phyloP scores from a whole-genome alignment of 2,113 vertebrate species.

The Boulengeromyrus knoepffleri region DNA sequence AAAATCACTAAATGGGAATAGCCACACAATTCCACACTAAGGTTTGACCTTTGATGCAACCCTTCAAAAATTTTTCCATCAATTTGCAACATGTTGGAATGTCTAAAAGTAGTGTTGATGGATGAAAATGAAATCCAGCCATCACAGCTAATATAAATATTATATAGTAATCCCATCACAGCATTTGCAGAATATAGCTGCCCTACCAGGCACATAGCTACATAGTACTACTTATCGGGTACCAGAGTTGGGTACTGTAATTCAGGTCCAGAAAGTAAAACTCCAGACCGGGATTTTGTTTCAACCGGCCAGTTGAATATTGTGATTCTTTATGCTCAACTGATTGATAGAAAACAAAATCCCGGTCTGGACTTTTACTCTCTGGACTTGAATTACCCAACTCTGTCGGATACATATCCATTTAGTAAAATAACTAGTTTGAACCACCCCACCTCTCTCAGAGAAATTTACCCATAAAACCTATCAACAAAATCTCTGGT shows the following conservation, averaged over 20 bases:
- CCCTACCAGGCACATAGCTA: not conserved
- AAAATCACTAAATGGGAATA: not conserved
- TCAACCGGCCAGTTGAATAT: too few species aligned
- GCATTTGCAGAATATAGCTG: not conserved
- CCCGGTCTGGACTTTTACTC: too few species aligned
- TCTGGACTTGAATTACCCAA: too few species aligned
- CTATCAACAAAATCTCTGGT: not conserved
- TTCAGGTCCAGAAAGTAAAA: too few species aligned
- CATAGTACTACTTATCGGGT: not conserved
- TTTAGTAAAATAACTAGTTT: not conserved
- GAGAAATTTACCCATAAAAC: not conserved
- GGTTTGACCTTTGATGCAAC: not conserved
- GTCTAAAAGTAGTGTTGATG: not conserved
- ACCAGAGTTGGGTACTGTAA: not conserved
- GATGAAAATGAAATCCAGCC: not conserved
- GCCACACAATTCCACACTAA: not conserved
- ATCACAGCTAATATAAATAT: not conserved
- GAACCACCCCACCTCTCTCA: not conserved
- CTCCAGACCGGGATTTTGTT: too few species aligned
- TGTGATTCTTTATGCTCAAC: too few species aligned
- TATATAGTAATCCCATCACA: not conserved
- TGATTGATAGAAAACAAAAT: too few species aligned
- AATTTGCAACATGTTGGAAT: not conserved
- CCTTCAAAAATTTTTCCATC: not conserved
- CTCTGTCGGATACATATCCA: not conserved